phyloP scores from a whole-genome alignment of 2,113 vertebrate species.

The Myotis lucifugus region DNA sequence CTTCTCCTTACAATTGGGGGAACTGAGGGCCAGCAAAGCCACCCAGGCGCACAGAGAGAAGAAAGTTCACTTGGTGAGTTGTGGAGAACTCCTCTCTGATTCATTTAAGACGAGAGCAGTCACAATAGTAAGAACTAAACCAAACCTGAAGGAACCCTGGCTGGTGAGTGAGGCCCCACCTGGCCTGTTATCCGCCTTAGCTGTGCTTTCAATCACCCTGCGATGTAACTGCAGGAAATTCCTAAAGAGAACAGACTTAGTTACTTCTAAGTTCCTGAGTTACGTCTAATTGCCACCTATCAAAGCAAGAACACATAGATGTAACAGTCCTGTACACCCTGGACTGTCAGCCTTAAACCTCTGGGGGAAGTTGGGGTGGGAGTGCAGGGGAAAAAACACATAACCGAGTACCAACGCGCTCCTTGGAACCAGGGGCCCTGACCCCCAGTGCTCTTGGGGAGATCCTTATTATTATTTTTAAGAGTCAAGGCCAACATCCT shows the following conservation, averaged over 20 bases:
- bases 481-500: neutral
- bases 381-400: neutral
- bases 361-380: no score
- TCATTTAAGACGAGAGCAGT: neutral
- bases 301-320: neutral
- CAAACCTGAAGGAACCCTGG: neutral
- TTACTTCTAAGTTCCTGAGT: neutral
- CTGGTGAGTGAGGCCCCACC: rapidly evolving
- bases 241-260: neutral
- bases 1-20: neutral
- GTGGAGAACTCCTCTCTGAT: neutral
- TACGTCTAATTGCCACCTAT: no score
- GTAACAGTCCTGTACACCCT: neutral
- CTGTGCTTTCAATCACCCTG: rapidly evolving
- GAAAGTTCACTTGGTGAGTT: neutral
- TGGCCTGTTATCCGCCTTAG: rapidly evolving
- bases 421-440: neutral
- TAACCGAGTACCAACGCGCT: rapidly evolving
- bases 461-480: neutral
- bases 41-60: neutral
- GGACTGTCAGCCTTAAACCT: neutral
- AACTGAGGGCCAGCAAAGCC: neutral
- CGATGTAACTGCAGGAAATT: neutral
- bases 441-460: neutral
- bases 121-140: neutral